Base-by-base conservation (phyloP, 2,797 vertebrate species). In the Scleropages formosus region DNA sequence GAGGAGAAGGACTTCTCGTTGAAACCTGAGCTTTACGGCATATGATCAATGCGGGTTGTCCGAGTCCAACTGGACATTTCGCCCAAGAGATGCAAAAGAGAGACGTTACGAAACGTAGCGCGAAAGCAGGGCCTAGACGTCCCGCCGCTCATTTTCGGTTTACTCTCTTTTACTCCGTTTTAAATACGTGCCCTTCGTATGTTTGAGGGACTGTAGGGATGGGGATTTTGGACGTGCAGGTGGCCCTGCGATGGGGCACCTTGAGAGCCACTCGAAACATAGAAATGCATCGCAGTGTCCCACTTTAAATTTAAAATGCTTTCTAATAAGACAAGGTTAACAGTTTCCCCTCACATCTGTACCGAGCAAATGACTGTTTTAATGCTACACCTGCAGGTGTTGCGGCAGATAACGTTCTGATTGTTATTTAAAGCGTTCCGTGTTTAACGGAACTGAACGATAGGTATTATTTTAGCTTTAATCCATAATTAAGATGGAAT, bases 1-100 rank as follows among this genome's bases (percentile, higher is more conserved):
- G 87, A 90, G 88, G 84, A 85, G 85, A 87, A 87, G 86, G 76
- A 81, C 81, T 87, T 86, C 79, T 84, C 84, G 79, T 75, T 77
- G 63, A 80, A 71, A 82, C 77, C 71, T 89, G 87, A 87, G 80
- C 86, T 79, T 78, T 86, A 80, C 83, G 83, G 80, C 83, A 80
- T 78, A 78, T 80, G 87, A 91, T 90, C 89, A 89, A 90, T 91
- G 88, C 69, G 44, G 71, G 60, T 73, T 4, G 56, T 51, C 8
- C 20, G n/a, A 56, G 18, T 9, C 31, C 15, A 20, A 49, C 47
- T 49, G 26, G 69, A 53, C 47, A 47, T 69, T 22, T 22, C 12
- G 15, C 8, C 20, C 13, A 53, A 11, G 22, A 27, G 53, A 31
- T 39, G 6, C 39, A 53, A 31, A 16, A 53, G 13, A 15, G 31